Base-by-base conservation (phyloP, 2,113 vertebrate genomes). In the Mandrillus leucophaeus region DNA sequence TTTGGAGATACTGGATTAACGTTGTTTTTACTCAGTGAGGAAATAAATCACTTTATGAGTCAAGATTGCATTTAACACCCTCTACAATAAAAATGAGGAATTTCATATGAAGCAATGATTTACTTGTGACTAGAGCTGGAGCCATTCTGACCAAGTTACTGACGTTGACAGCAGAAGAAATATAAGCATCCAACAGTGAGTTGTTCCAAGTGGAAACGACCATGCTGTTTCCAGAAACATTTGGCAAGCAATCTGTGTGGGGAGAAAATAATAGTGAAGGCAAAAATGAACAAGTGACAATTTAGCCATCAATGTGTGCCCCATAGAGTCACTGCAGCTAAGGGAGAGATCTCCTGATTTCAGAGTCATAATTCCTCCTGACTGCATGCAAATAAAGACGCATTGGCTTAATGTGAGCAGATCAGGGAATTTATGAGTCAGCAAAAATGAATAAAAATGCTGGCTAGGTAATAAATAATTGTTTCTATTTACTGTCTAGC, bases 81-180 rank as follows among this genome's bases (percentile, higher is more conserved):
- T 68, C 50, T 1, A 95, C 76, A 73, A 92, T 96, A 97, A 97
- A 96, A 97, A 93, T 93, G 92, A 96, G 45, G 66, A 43, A 79
- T 95, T 97, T 94, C 91, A 52, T 38, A 87, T 14, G 66, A 96
- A 94, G 75, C 23, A 0, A n/a, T 97, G 93, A 94, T 89, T 98
- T 97, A 96, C 89, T 88, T 92, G 45, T 92, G 93, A 81, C 50
- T 68, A 40, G 48, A 88, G 83, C 32, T 68, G 80, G 78, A 95
- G 79, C 18, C 45, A 83, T 96, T 87, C 83, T 59, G 78, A 95
- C 88, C 90, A 96, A 91, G 79, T 96, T 95, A 95, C 72, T 5
- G 11, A 83, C 88, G 92, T 68, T 96, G 96, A 97, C 50, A 73
- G 86, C 92, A 73, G 57, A 96, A 91, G 85, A 97, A 93, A 96